These are phyloP conservation scores for Triplophysa yarkandensis DNA, from an alignment of 2,797 vertebrate genomes.

Conservation along the genomic window DNA sequence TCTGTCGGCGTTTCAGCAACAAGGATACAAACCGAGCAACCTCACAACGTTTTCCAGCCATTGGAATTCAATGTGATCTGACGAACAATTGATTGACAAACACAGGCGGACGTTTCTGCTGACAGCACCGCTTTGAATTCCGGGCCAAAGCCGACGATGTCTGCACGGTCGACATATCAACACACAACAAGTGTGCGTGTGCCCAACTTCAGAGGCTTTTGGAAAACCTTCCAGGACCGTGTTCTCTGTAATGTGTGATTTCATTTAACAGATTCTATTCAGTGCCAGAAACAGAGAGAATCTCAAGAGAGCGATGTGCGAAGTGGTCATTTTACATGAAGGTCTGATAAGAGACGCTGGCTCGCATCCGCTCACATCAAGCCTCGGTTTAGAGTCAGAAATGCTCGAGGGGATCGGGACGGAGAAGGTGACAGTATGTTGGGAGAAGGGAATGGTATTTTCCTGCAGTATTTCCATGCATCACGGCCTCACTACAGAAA, in stretches of 20 bases:
- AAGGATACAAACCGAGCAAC: neutral
- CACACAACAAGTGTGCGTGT: neutral
- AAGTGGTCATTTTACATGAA: conserved; percentile 22
- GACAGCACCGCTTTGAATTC: conserved; percentile 8
- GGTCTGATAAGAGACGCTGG: conserved; percentile 34
- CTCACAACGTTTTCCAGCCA: neutral
- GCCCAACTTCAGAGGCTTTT: neutral
- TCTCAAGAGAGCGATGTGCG: conserved; percentile 30
- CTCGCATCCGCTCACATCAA: conserved; percentile 7
- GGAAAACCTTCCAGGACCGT: neutral
- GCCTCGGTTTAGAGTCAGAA: conserved; percentile 23
- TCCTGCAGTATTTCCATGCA: conserved; percentile 4
- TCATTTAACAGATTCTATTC: conserved; percentile 34
- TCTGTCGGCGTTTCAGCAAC: neutral
- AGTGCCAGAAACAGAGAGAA: neutral
- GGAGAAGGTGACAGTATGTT: conserved; percentile 10
- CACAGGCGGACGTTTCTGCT: neutral
- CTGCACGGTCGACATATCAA: neutral
- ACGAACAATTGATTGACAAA: neutral
- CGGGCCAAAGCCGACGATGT: neutral
- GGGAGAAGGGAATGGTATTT: conserved; percentile 1
- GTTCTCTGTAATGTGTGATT: conserved; percentile 16
- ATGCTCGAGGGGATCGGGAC: neutral
- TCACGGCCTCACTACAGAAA: conserved; percentile 4
- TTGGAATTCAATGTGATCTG: conserved; percentile 1